Base-by-base conservation (phyloP, 1,140 invertebrate genomes). In the Aphelinus certus region DNA sequence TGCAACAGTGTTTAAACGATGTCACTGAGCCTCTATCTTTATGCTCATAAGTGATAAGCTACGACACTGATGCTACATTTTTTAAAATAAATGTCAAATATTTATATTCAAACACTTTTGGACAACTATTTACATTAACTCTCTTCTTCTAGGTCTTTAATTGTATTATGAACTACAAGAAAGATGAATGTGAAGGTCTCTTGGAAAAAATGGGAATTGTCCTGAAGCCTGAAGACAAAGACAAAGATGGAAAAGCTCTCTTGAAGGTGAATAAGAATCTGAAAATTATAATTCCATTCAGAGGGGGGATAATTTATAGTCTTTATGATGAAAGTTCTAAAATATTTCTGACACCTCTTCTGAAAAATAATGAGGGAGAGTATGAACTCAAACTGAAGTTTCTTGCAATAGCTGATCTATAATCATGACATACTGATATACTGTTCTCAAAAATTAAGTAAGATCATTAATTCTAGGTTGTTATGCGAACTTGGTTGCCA, bases 401-500 rank as follows among this genome's bases (percentile, higher is more conserved):
- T 43, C 47, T 73, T 2, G 26, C 26, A 26, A 26, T 26, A 26
- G 26, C 26, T 26, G 0, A 26, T 26, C 26, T 26, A 26, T 26
- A 26, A 26, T 26, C 26, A 26, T 26, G 26, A 26, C 26, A 26
- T 26, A 26, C 26, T 26, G 26, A 26, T 26, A 26, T 26, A 26
- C 26, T 0, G 26, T 26, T 26, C 26, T 26, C 26, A 26, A 26
- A 26, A 26, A 26, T 26, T 45, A 76, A 74, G 72, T 76, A 73
- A 72, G 42, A 53, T 65, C 49, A 65, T 56, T 75, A 64, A 6
- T 80, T 76, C 76, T 83, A 92, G 91, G 95, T 97, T 81, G 95
- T 99, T 51, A 99, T 99, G 97, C 93, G 97, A 84, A 96, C 96
- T 68, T 99, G 98, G 98, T 90, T 99, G 84, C 98, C 98, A 75